Evolutionary conservation across 2,888 invertebrate genomes (phyloP), one percentile per base, ranked within the genome.

Genomic region (Embidobia sp.): DNA sequence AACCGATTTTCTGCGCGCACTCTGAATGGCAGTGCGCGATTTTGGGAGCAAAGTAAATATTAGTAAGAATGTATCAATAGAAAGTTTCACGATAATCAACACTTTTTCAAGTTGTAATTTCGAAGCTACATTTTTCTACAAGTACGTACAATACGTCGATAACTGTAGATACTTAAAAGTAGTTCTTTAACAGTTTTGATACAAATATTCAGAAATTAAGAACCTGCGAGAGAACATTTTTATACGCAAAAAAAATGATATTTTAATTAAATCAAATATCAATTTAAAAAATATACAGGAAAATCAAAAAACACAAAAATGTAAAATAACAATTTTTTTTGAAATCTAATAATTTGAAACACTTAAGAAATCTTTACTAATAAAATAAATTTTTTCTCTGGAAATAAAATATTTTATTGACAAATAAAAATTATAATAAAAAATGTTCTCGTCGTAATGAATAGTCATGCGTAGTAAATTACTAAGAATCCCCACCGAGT

Each of bases 111-210:
- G 2, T 18, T 51, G 37, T 48, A 29, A 46, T 37, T 37, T 49
- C 26, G 40, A 57, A 57, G 67, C 67, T 67, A 67, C 67, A 67
- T 37, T 67, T 67, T 67, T 67, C 67, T 67, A 67, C 55, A 44
- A 44, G 16, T 67, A 55, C 13, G 55, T 42, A 10, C 18, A 11
- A n/a, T n/a, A n/a, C n/a, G n/a, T n/a, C 4, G 13, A 27, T 26
- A 27, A 40, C 16, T 10, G 31, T 11, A 59, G 33, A 11, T 27
- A 55, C 3, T 27, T 40, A 16, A 18, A 55, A 1, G n/a, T 42
- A 42, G 11, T 22, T 4, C n/a, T 40, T n/a, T 11, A 15, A 49
- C 18, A 8, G 13, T 18, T 35, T 46, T 33, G 15, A 42, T 57
- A 46, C 48, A 33, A 37, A 13, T 37, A 37, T 13, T 11, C 15